These are phyloP conservation scores for Microplitis mediator DNA, from an alignment of 1,140 invertebrate genomes.

Conservation along the genomic window DNA sequence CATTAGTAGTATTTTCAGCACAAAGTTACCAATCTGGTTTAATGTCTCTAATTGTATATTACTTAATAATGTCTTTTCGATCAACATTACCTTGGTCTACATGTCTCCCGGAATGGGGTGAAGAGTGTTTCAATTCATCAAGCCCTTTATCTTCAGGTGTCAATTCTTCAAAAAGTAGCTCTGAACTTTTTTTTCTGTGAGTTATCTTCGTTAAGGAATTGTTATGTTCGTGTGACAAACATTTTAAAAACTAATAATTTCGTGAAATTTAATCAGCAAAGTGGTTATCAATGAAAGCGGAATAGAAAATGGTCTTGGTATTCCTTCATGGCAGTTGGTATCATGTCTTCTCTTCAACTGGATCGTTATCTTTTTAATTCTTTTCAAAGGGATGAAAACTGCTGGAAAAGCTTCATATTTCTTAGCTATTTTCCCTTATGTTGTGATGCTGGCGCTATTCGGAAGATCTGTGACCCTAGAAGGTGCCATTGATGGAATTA, in stretches of 20 bases:
- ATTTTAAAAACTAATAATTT: conserved; percentile 10
- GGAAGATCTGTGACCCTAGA: conserved; percentile 76
- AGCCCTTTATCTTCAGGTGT: background rate
- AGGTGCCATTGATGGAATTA: conserved; percentile 77
- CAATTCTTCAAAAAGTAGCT: conserved; percentile 50
- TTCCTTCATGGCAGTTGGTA: conserved; percentile 76
- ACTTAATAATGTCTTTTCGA: conserved; percentile 71
- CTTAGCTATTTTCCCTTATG: conserved; percentile 84
- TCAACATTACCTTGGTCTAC: conserved; percentile 70
- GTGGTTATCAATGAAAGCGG: conserved; percentile 71
- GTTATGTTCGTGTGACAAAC: background rate
- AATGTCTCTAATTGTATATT: conserved; percentile 79
- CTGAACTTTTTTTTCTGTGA: conserved; percentile 67
- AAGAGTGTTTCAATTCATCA: conserved; percentile 38
- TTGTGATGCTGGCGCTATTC: conserved; percentile 79
- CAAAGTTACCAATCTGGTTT: conserved; percentile 79
- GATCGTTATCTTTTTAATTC: conserved; percentile 77
- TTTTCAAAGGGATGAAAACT: conserved; percentile 79
- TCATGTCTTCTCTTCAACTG: conserved; percentile 79
- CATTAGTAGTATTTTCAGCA: conserved; percentile 1
- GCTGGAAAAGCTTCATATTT: conserved; percentile 83
- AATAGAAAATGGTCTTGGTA: conserved; percentile 76
- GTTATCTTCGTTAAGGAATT: conserved; percentile 28
- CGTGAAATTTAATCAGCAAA: conserved; percentile 59
- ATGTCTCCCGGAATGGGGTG: conserved; percentile 69